Conservation (phyloP, 2,888 invertebrate species). For the Tinea pellionella region DNA sequence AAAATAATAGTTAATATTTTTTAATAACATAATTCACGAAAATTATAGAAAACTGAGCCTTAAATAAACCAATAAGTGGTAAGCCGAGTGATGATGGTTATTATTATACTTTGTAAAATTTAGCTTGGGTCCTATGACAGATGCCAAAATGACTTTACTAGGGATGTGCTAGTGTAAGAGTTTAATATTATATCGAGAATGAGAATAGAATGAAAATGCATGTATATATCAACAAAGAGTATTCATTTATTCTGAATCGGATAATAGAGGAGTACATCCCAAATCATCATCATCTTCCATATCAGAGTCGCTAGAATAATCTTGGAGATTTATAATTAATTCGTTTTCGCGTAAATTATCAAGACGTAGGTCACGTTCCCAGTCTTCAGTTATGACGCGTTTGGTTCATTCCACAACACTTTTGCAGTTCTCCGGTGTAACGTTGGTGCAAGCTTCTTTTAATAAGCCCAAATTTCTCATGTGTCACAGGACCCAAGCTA, state of each 20-base stretch:
- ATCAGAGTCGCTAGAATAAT: neutral
- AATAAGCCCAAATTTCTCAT: conserved; percentile 15
- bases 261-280: conserved; percentile 6
- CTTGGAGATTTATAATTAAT: conserved; percentile 8
- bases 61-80: too few relatives aligned
- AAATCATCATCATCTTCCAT: conserved; percentile 1
- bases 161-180: too few relatives aligned
- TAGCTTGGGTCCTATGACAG: too few relatives aligned
- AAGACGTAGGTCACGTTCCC: neutral
- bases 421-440: conserved; percentile 6
- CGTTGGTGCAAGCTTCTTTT: conserved; percentile 12
- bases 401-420: conserved; percentile 6
- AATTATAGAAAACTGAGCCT: too few relatives aligned
- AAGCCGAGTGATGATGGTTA: too few relatives aligned
- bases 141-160: too few relatives aligned
- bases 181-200: too few relatives aligned
- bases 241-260: conserved; percentile 1
- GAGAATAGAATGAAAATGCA: too few relatives aligned
- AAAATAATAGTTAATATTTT: too few relatives aligned
- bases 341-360: conserved; percentile 2
- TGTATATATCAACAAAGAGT: conserved; percentile 1
- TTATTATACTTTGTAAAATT: too few relatives aligned
- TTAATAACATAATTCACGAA: too few relatives aligned
- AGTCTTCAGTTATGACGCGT: neutral
- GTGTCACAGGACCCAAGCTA: too few relatives aligned